Conservation (phyloP, 2,113 vertebrate genomes). For the Sylvietta virens region DNA sequence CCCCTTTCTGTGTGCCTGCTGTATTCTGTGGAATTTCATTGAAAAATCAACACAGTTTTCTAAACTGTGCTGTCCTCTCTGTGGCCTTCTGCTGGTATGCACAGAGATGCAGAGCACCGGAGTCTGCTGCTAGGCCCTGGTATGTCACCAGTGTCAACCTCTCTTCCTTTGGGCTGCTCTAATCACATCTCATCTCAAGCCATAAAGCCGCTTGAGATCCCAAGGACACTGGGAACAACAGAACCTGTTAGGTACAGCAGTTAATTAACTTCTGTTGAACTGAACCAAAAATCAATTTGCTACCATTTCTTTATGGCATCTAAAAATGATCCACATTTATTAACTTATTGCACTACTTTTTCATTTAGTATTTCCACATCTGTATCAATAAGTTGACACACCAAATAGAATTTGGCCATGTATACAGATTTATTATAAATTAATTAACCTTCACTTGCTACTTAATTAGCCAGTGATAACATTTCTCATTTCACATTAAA, state of each 20-base stretch:
- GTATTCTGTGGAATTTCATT: neutral
- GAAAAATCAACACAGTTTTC: neutral
- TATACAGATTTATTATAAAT: neutral
- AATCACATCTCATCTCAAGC: neutral
- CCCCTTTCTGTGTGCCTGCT: accelerated
- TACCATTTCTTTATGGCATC: neutral
- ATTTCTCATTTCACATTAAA: neutral
- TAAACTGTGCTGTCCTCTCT: neutral
- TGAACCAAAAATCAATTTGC: neutral
- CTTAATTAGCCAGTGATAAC: neutral
- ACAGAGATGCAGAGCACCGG: neutral
- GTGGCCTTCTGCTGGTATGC: neutral
- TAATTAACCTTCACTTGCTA: neutral
- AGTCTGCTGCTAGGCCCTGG: neutral
- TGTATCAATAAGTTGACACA: neutral
- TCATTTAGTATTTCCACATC: constrained; percentile 25
- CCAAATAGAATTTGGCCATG: neutral
- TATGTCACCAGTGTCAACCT: neutral
- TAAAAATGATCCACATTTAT: neutral
- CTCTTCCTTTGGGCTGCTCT: neutral
- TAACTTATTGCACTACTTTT: neutral
- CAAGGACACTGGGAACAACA: neutral
- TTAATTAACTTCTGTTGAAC: neutral
- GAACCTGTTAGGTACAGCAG: neutral
- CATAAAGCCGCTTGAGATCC: neutral